These are phyloP conservation scores for Armadillidium nasatum DNA, from an alignment of 1,140 invertebrate genomes.

Conservation along the genomic window DNA sequence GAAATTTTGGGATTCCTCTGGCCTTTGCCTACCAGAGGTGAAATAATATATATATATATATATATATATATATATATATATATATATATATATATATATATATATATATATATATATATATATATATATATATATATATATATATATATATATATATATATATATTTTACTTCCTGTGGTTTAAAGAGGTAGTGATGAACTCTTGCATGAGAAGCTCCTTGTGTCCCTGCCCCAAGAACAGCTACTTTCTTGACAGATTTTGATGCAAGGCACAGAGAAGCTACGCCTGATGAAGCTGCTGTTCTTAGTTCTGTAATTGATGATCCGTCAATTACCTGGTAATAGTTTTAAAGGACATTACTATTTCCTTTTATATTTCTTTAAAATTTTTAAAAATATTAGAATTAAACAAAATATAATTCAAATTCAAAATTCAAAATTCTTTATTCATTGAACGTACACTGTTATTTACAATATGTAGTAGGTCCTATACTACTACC, in stretches of 20 bases:
- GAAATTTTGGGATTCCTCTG: no score
- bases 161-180: neutral
- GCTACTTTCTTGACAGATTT: slow-evolving; percentile 46
- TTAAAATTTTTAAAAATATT: no score
- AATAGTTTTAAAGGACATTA: no score
- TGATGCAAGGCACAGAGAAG: slow-evolving; percentile 46
- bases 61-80: neutral
- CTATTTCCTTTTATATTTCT: no score
- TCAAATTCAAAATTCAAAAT: no score
- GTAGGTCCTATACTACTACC: no score
- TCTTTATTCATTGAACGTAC: no score
- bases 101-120: slow-evolving; percentile 15
- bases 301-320: slow-evolving; percentile 52
- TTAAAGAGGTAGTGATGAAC: slow-evolving; percentile 47
- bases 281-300: slow-evolving; percentile 51
- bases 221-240: slow-evolving; percentile 50
- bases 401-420: no score
- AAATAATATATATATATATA: no score
- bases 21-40: no score
- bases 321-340: slow-evolving; percentile 51
- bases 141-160: slow-evolving; percentile 10
- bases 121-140: slow-evolving; percentile 12
- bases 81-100: neutral
- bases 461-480: no score
- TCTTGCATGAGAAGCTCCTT: slow-evolving; percentile 50